Percentiles rank a stretch among this genome's conserved stretches.
Evolutionary conservation across 1,140 invertebrate species (phyloP).

Genomic region (Tyrophagus putrescentiae): DNA sequence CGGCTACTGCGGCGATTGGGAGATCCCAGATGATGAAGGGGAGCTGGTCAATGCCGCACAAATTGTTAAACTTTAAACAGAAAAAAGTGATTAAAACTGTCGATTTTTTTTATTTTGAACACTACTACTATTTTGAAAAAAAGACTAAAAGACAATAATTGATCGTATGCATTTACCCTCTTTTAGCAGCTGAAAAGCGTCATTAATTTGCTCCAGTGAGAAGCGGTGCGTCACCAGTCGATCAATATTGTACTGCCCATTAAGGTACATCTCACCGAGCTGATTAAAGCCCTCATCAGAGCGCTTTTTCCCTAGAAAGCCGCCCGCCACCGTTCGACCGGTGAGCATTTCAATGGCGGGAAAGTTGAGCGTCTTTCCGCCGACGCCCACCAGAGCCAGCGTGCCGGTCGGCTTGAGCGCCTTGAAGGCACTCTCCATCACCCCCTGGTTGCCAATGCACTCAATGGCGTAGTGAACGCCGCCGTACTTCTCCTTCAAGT

Average conservation of each 20-base stretch:
- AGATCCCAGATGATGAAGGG: no score
- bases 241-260: background rate
- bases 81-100: no score
- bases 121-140: no score
- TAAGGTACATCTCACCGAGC: background rate
- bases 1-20: constrained; percentile 33
- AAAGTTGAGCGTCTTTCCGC: background rate
- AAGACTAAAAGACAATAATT: no score
- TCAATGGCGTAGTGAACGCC: constrained; percentile 42
- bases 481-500: constrained; percentile 39
- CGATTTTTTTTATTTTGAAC: no score
- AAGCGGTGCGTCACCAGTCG: constrained; percentile 29
- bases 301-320: constrained; percentile 2
- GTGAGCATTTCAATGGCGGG: background rate
- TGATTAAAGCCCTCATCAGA: background rate
- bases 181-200: constrained; percentile 62
- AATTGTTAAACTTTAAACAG: no score
- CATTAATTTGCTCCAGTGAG: constrained; percentile 35
- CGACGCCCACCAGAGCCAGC: background rate
- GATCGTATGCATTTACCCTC: constrained; percentile 29
- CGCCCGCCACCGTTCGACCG: background rate
- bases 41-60: no score
- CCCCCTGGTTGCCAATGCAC: background rate
- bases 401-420: background rate
- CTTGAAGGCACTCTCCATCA: background rate